Base-by-base conservation (phyloP, 2,113 vertebrate species). In the Amazona vittata region DNA sequence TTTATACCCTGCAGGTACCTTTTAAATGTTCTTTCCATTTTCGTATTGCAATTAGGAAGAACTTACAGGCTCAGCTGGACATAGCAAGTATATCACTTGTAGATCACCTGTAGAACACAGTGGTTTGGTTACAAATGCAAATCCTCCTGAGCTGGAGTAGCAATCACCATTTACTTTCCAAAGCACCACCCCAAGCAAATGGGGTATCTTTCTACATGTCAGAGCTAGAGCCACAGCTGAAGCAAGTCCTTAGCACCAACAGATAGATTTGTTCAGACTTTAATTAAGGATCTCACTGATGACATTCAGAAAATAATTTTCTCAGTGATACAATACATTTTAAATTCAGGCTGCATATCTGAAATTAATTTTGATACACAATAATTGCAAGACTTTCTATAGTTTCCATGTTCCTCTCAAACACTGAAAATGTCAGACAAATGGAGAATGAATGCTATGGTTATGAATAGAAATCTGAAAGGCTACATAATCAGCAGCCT, bases 231-330 rank as follows among this genome's bases (percentile, higher is more conserved):
- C 25, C 46, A 53, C 28, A 67, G 35, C 46, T 76, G 46, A 80
- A 60, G 68, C 41, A 68, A 77, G 53, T 68, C 47, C 39, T 73
- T 57, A 50, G n/a, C 28, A 67, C 41, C 29, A 78, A 57, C 17
- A 71, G 21, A 22, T 4, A 65, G 43, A 78, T 43, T 73, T 76
- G 31, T n/a, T 63, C 43, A 74, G n/a, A 13, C 20, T 64, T 81
- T 63, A 82, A 62, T 85, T 35, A 67, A 91, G 60, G 47, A 69
- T 18, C 31, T 85, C 28, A 26, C 46, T 79, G 26, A 26, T 89
- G 75, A 57, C 47, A 64, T 67, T 85, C 76, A 86, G 83, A 14
- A 94, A 92, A 90, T 89, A 83, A 80, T 85, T 91, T 87, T 65
- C 78, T 70, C 82, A 74, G 67, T 86, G 70, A 29, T n/a, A 91